Conservation (phyloP, 92 coral and sea anemone species). For the Epizoanthus ramosus region DNA sequence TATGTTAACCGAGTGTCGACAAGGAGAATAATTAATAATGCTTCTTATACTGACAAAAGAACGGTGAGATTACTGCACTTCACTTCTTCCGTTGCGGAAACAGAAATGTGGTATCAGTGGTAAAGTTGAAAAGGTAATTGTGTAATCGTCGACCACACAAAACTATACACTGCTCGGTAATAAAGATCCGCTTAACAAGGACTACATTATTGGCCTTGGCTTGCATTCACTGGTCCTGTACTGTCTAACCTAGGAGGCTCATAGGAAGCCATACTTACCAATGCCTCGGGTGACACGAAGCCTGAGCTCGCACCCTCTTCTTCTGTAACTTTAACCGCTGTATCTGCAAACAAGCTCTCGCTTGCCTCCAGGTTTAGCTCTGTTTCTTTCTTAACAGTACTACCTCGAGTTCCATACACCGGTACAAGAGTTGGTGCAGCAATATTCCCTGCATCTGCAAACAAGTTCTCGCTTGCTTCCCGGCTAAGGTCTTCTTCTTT, state of each 20-base stretch:
- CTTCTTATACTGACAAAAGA: too few relatives aligned
- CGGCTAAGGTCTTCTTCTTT: conserved; percentile 23
- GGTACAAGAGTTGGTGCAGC: background rate
- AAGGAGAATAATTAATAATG: too few relatives aligned
- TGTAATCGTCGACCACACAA: background rate
- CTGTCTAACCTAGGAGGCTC: conserved; percentile 7
- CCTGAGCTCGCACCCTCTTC: conserved; percentile 59
- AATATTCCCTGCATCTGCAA: conserved; percentile 23
- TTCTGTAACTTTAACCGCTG: conserved; percentile 60
- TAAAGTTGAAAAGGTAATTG: background rate
- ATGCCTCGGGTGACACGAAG: conserved; percentile 75
- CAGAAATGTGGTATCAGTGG: background rate
- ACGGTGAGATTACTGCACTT: too few relatives aligned
- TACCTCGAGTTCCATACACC: conserved; percentile 16
- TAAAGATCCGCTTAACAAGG: too few relatives aligned
- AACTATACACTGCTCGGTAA: too few relatives aligned
- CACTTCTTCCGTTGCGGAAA: too few relatives aligned
- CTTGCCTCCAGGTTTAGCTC: conserved; percentile 58
- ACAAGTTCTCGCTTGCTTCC: conserved; percentile 14
- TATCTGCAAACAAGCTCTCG: conserved; percentile 68
- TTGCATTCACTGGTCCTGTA: background rate
- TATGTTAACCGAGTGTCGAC: too few relatives aligned
- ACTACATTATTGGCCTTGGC: background rate
- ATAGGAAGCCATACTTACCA: conserved; percentile 69
- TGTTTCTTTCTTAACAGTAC: conserved; percentile 15